Evolutionary conservation across 2,797 vertebrate species (phyloP).

Genomic region (Protonibea diacanthus): DNA sequence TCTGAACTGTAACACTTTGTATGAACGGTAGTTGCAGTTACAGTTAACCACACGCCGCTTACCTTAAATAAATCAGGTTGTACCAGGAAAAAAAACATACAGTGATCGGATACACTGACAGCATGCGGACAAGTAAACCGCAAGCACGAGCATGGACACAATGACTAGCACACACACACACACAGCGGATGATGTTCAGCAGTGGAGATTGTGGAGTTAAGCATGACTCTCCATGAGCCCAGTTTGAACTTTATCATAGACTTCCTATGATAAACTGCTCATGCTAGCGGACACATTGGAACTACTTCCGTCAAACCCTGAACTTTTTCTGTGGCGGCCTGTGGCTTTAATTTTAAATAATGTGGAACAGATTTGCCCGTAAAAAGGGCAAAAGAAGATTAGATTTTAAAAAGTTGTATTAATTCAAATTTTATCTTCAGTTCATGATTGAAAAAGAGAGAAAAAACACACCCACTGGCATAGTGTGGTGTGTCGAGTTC

Average conservation of each 20-base stretch:
- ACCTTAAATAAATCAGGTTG: conserved; percentile 52
- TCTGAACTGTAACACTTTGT: background rate
- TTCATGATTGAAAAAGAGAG: conserved; percentile 10
- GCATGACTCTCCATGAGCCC: conserved; percentile 60
- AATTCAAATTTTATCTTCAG: conserved; percentile 31
- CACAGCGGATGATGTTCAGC: conserved; percentile 29
- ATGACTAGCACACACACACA: conserved; percentile 26
- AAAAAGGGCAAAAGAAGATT: conserved; percentile 2
- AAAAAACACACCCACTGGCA: background rate
- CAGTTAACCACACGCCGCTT: conserved; percentile 35
- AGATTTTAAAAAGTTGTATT: conserved; percentile 13
- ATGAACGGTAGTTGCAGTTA: background rate
- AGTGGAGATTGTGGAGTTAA: conserved; percentile 48
- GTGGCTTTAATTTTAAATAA: conserved; percentile 27
- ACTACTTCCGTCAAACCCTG: background rate
- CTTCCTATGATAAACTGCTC: conserved; percentile 10
- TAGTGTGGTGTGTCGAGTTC: background rate
- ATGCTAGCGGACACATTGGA: conserved; percentile 18
- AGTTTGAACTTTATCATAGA: conserved; percentile 36
- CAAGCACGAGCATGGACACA: conserved; percentile 44
- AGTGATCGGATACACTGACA: background rate
- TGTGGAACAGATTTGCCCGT: background rate
- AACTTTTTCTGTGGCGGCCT: conserved; percentile 4
- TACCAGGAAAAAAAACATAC: conserved; percentile 49
- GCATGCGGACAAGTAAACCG: conserved; percentile 68